Evolutionary conservation across 2,888 invertebrate genomes (phyloP).

Genomic region (Pelosia muscerda): DNA sequence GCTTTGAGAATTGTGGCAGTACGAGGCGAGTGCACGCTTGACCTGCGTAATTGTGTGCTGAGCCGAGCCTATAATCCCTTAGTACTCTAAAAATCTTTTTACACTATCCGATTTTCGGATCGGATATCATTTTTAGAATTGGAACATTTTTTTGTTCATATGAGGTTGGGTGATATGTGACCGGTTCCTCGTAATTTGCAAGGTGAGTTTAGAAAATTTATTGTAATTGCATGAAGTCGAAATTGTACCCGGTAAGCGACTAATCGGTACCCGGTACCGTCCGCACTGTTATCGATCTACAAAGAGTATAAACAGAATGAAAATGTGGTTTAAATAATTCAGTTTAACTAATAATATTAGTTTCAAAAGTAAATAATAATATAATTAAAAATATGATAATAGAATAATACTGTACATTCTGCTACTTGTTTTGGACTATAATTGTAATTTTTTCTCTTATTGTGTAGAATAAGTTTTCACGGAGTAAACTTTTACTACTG

Average conservation of each 20-base stretch:
- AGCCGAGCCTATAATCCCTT: conserved; percentile 69
- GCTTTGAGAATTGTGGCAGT: conserved; percentile 61
- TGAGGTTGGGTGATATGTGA: not conserved
- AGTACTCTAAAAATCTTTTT: conserved; percentile 50
- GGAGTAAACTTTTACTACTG: not conserved
- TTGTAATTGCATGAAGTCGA: no score
- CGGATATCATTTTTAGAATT: not conserved
- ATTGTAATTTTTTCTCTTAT: no score
- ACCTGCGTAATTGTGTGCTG: conserved; percentile 78
- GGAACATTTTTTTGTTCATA: not conserved
- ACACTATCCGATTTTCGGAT: conserved; percentile 51
- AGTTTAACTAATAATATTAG: no score
- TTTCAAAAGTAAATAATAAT: no score
- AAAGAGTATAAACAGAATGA: no score
- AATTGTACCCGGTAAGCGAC: not conserved
- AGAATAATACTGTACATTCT: no score
- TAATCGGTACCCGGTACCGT: no score
- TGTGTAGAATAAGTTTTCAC: no score
- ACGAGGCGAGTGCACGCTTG: conserved; percentile 71
- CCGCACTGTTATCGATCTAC: no score
- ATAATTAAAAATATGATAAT: no score
- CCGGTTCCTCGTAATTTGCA: not conserved
- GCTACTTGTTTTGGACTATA: no score
- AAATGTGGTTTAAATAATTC: no score
- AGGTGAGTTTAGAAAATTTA: not conserved